phyloP scores from a whole-genome alignment of 2,797 vertebrate genomes.

The Sarcophilus harrisii region DNA sequence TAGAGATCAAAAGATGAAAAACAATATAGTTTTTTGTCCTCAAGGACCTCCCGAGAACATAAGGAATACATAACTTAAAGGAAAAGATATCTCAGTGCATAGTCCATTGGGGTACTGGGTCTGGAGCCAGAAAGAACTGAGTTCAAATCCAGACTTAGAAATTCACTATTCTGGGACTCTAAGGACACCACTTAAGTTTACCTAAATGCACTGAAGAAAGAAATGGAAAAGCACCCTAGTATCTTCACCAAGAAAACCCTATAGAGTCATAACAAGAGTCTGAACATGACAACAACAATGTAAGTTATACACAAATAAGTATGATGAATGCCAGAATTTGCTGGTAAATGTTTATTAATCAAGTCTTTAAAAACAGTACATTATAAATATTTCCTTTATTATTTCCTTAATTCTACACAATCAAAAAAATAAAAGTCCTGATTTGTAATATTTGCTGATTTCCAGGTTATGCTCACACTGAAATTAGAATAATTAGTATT shows the following conservation, averaged over 20 bases:
- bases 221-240: background rate
- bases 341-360: background rate
- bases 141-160: background rate
- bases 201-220: background rate
- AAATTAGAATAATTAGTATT: background rate
- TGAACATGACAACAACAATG: background rate
- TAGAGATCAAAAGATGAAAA: slow-evolving; percentile 29
- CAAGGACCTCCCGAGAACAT: background rate
- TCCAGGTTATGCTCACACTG: background rate
- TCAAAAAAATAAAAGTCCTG: background rate
- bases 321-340: background rate
- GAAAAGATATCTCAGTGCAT: background rate
- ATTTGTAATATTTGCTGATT: background rate
- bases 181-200: background rate
- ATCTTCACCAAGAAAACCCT: background rate
- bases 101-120: background rate
- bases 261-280: background rate
- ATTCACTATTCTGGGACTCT: background rate
- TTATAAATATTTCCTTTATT: background rate
- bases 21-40: background rate
- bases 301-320: background rate
- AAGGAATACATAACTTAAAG: background rate
- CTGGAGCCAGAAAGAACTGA: background rate
- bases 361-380: background rate
- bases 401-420: background rate